phyloP scores from a whole-genome alignment of 2,113 vertebrate genomes.

The Delphinapterus leucas region DNA sequence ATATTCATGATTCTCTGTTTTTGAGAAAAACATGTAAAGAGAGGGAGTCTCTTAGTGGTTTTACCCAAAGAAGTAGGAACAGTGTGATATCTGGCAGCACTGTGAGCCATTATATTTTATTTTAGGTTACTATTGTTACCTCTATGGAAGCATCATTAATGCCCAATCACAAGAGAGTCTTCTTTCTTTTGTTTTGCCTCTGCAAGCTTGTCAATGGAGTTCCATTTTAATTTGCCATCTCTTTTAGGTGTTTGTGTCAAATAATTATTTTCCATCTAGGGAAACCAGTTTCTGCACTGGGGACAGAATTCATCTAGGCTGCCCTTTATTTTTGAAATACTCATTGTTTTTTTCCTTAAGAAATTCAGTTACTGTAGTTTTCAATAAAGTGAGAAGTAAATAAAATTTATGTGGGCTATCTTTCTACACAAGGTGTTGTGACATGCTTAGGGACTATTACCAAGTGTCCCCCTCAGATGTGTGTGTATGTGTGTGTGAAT shows the following conservation, averaged over 20 bases:
- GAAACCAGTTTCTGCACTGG: neutral
- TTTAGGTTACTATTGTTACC: neutral
- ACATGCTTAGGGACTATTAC: neutral
- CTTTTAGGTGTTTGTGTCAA: conserved; percentile 32
- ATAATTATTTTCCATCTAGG: conserved; percentile 10
- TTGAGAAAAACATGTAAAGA: neutral
- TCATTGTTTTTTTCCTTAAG: neutral
- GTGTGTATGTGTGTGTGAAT: neutral
- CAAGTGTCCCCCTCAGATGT: neutral
- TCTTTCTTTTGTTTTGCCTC: conserved; percentile 4
- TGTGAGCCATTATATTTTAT: neutral
- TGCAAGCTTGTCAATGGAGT: neutral
- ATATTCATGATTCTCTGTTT: neutral
- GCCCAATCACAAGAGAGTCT: neutral
- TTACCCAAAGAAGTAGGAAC: neutral
- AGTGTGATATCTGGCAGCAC: neutral
- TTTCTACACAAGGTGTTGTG: neutral
- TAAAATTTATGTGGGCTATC: neutral
- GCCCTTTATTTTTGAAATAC: conserved; percentile 8
- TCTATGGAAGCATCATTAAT: neutral
- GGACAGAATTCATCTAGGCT: neutral
- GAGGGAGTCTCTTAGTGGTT: neutral
- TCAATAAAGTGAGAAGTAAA: neutral
- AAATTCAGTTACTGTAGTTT: conserved; percentile 8
- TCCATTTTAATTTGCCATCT: neutral